Percentiles rank a stretch among this genome's conserved stretches.
phyloP scores from a whole-genome alignment of 2,888 invertebrate species.

The Temnothorax rugatulus region DNA sequence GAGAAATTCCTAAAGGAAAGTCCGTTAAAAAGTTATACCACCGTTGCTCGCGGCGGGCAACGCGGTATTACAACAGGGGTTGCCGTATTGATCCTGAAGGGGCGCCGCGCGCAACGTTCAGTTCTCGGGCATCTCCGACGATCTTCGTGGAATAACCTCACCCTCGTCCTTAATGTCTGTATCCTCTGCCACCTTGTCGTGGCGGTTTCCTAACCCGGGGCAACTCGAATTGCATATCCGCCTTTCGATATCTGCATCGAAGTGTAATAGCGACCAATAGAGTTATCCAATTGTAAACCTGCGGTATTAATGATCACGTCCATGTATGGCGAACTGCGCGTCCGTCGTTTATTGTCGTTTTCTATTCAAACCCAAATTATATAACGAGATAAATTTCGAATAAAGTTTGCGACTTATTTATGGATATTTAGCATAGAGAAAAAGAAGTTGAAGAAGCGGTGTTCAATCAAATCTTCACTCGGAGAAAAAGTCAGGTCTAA shows the following conservation, averaged over 20 bases:
- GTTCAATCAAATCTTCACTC: constrained; percentile 20
- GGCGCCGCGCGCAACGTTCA: constrained; percentile 83
- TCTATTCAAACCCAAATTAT: background rate
- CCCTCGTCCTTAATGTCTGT: constrained; percentile 81
- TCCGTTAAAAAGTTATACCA: constrained; percentile 75
- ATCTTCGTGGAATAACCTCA: constrained; percentile 84
- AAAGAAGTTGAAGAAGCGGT: background rate
- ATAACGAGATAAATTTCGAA: background rate
- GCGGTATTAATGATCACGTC: constrained; percentile 10
- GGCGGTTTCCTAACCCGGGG: constrained; percentile 63
- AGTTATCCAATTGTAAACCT: constrained; percentile 32
- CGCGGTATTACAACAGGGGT: constrained; percentile 81
- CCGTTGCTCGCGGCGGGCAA: constrained; percentile 78
- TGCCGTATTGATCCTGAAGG: constrained; percentile 84
- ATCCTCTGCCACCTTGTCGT: constrained; percentile 73
- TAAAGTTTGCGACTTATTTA: constrained; percentile 13
- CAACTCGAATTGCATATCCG: constrained; percentile 57
- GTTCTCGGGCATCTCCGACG: constrained; percentile 83
- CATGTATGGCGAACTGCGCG: background rate
- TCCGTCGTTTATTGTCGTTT: background rate
- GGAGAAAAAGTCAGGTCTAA: constrained; percentile 21
- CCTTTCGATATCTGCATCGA: constrained; percentile 48
- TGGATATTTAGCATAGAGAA: background rate
- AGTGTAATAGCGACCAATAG: constrained; percentile 47
- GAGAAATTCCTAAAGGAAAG: constrained; percentile 62